These are phyloP conservation scores for Nothocercus julius DNA, from an alignment of 2,113 vertebrate genomes.

Conservation along the genomic window DNA sequence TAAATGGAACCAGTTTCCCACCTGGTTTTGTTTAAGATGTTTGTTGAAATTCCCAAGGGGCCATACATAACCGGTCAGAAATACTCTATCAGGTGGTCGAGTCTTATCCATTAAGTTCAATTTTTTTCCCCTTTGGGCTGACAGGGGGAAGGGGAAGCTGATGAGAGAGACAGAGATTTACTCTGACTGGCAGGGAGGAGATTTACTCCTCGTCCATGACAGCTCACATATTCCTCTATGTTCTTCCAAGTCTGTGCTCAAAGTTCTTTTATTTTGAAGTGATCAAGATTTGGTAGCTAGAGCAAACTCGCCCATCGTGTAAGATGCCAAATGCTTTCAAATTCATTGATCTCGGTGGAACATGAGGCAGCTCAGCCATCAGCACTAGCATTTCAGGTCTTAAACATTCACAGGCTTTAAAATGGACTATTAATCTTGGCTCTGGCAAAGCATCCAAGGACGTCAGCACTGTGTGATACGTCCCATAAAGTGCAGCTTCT, in stretches of 20 bases:
- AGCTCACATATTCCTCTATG: conserved; percentile 24
- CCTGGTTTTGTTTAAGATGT: conserved; percentile 61
- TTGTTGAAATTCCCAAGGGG: conserved; percentile 35
- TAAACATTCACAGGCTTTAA: conserved; percentile 33
- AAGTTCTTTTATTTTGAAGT: conserved; percentile 36
- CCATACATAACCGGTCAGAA: conserved; percentile 2
- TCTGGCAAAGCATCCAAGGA: conserved; percentile 36
- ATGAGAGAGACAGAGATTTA: neutral
- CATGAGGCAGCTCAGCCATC: conserved; percentile 38
- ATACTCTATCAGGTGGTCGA: neutral
- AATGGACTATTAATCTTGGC: conserved; percentile 48
- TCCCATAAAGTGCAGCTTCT: conserved; percentile 55
- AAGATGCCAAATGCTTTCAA: conserved; percentile 52
- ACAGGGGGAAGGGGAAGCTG: neutral
- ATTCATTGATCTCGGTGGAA: conserved; percentile 61
- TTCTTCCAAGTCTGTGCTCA: conserved; percentile 31
- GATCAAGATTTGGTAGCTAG: conserved; percentile 59
- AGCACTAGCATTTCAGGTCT: conserved; percentile 15
- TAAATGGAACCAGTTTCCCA: conserved; percentile 53
- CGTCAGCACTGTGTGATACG: conserved; percentile 13
- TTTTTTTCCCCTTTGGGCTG: neutral
- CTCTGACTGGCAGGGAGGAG: neutral
- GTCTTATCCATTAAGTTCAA: neutral
- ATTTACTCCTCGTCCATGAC: conserved; percentile 26
- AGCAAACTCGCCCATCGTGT: conserved; percentile 26